These are phyloP conservation scores for Antedon mediterranea DNA, from an alignment of 53 echinoderm and acorn worm species.

Conservation along the genomic window DNA sequence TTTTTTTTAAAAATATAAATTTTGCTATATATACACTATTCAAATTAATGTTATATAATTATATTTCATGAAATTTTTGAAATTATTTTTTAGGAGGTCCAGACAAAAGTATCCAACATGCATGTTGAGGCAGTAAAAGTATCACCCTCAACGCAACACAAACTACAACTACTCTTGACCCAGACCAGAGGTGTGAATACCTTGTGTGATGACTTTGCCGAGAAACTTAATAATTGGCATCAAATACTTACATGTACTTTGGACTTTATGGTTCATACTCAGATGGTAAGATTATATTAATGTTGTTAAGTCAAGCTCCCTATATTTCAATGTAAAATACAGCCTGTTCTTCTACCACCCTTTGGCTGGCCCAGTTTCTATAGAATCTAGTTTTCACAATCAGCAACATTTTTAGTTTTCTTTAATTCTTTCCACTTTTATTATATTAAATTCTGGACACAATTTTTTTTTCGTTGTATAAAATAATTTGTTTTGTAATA, in stretches of 20 bases:
- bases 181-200: conserved; percentile 86
- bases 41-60: too few species aligned
- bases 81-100: conserved; percentile 41
- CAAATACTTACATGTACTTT: conserved; percentile 55
- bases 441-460: too few species aligned
- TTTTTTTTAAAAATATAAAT: too few species aligned
- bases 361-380: too few species aligned
- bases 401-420: too few species aligned
- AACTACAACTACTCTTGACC: conserved; percentile 68
- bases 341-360: too few species aligned
- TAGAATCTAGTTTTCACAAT: too few species aligned
- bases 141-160: conserved; percentile 61
- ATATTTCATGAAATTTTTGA: not conserved
- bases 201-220: conserved; percentile 77
- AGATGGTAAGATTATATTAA: conserved; percentile 35
- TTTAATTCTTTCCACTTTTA: too few species aligned
- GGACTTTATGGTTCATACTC: conserved; percentile 87
- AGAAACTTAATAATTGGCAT: conserved; percentile 53
- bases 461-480: too few species aligned
- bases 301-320: too few species aligned
- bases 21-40: too few species aligned
- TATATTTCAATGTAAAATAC: too few species aligned
- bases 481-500: not conserved
- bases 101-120: conserved; percentile 62
- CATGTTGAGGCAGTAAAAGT: conserved; percentile 61